Percentiles rank a stretch among this genome's conserved stretches.
phyloP scores from a whole-genome alignment of 2,888 invertebrate genomes.

The Megalurothrips usitatus region DNA sequence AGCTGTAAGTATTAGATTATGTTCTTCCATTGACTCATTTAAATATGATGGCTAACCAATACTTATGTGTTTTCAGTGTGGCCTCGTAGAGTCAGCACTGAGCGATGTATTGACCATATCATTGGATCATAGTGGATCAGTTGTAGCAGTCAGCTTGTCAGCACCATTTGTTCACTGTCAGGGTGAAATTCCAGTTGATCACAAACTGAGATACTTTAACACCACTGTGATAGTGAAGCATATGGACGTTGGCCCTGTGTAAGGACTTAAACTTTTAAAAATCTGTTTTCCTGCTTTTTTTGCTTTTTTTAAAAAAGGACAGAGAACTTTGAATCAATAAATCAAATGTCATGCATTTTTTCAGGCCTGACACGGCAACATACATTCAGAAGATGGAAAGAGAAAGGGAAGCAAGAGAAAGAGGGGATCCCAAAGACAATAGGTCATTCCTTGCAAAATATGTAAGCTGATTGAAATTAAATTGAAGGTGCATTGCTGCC shows the following conservation, averaged over 20 bases:
- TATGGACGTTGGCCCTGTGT: slow-evolving; percentile 76
- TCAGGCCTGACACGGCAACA: slow-evolving; percentile 87
- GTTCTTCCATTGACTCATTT: slow-evolving; percentile 33
- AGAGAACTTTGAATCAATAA: background rate
- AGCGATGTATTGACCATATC: slow-evolving; percentile 75
- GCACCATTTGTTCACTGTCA: slow-evolving; percentile 50
- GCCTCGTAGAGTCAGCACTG: slow-evolving; percentile 68
- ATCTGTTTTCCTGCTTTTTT: slow-evolving; percentile 35
- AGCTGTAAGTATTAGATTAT: slow-evolving; percentile 55
- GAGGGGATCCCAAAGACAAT: slow-evolving; percentile 80
- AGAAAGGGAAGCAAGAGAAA: slow-evolving; percentile 83
- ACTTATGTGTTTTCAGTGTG: slow-evolving; percentile 53
- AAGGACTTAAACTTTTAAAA: slow-evolving; percentile 42
- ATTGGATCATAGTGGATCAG: slow-evolving; percentile 71
- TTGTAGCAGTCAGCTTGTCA: slow-evolving; percentile 64
- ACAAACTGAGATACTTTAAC: slow-evolving; percentile 56
- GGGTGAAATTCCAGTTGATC: slow-evolving; percentile 47
- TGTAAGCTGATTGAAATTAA: slow-evolving; percentile 58
- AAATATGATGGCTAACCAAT: slow-evolving; percentile 18
- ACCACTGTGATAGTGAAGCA: slow-evolving; percentile 75
- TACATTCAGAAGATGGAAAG: slow-evolving; percentile 91
- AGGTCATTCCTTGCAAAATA: slow-evolving; percentile 97
- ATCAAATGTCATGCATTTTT: slow-evolving; percentile 36
- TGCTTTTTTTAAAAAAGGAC: slow-evolving; percentile 41
- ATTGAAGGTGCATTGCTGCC: background rate